Percentiles rank a stretch among this genome's conserved stretches.
These are phyloP conservation scores for Crossaster papposus DNA, from an alignment of 53 echinoderm and acorn worm species.

Conservation along the genomic window DNA sequence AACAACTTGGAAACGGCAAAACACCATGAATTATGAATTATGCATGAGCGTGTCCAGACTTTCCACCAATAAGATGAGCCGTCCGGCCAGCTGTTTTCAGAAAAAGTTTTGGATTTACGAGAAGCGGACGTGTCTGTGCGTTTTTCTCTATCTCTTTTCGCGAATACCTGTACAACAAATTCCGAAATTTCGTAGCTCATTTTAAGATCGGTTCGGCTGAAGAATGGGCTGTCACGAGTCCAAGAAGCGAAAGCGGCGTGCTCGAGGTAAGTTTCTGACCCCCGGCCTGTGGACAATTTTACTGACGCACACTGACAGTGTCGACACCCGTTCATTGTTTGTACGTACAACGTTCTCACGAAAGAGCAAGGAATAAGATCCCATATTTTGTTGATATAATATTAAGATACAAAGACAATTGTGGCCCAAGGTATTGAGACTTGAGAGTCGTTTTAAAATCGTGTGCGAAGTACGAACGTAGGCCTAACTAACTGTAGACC, in stretches of 20 bases:
- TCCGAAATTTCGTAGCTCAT: background rate
- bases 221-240: slow-evolving; percentile 34
- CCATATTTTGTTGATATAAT: too few relatives aligned
- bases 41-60: slow-evolving; percentile 28
- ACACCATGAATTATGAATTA: background rate
- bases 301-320: too few relatives aligned
- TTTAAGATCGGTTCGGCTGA: slow-evolving; percentile 12
- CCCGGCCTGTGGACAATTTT: too few relatives aligned
- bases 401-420: too few relatives aligned
- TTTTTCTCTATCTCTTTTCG: background rate
- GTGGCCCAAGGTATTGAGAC: too few relatives aligned
- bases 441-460: too few relatives aligned
- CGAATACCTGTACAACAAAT: background rate
- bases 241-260: slow-evolving; percentile 2
- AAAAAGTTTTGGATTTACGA: slow-evolving; percentile 21
- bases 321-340: too few relatives aligned
- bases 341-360: too few relatives aligned
- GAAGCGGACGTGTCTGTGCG: slow-evolving; percentile 3
- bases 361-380: too few relatives aligned
- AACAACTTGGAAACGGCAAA: slow-evolving; percentile 3
- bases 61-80: slow-evolving; percentile 29
- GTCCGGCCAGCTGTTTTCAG: background rate
- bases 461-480: too few relatives aligned
- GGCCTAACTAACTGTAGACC: too few relatives aligned
- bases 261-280: background rate